phyloP scores from a whole-genome alignment of 2,113 vertebrate genomes.

The Megaceryle maxima region DNA sequence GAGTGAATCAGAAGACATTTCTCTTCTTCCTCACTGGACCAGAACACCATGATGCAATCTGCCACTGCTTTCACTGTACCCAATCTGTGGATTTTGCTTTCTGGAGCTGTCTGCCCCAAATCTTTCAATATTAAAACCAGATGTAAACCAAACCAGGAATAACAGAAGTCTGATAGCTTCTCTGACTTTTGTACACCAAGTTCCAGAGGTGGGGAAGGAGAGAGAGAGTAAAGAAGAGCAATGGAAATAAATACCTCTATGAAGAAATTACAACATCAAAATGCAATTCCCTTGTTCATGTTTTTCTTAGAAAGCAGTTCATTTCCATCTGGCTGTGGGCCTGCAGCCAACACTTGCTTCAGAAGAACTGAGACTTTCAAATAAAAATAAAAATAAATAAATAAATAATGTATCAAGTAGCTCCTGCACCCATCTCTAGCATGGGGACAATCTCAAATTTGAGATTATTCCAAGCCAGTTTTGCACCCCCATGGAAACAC shows the following conservation, averaged over 20 bases:
- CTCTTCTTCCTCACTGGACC: background rate
- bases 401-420: slow-evolving; percentile 4
- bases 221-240: background rate
- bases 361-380: slow-evolving; percentile 63
- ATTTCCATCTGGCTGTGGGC: slow-evolving; percentile 63
- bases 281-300: slow-evolving; percentile 61
- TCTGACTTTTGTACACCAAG: slow-evolving; percentile 35
- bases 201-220: background rate
- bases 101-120: background rate
- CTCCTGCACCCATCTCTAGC: background rate
- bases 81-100: background rate
- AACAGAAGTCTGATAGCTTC: slow-evolving; percentile 28
- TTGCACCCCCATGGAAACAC: background rate
- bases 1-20: background rate
- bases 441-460: background rate
- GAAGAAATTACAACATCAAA: slow-evolving; percentile 68
- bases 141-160: background rate
- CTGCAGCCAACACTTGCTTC: slow-evolving; percentile 56
- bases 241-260: slow-evolving; percentile 38
- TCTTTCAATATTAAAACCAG: slow-evolving; percentile 11
- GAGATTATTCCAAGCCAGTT: slow-evolving; percentile 11
- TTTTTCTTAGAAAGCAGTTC: slow-evolving; percentile 78
- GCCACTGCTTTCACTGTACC: background rate
- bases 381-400: slow-evolving; percentile 7
- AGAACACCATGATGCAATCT: background rate